These are phyloP conservation scores for Drosophila takahashii DNA, from an alignment of 1,140 invertebrate genomes.

Conservation along the genomic window DNA sequence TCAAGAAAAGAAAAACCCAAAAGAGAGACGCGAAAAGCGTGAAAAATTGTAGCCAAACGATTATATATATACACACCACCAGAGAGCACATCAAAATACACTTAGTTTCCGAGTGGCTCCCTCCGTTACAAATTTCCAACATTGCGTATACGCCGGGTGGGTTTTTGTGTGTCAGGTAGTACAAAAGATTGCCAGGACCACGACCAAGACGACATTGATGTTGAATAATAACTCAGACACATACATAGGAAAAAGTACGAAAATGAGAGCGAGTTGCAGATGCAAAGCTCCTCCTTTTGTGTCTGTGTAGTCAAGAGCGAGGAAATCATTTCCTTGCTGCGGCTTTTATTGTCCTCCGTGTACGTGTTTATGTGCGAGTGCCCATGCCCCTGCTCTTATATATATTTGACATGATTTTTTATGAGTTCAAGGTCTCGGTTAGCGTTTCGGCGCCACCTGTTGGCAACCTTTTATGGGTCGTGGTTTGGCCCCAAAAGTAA, in stretches of 20 bases:
- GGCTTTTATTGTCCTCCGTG: slow-evolving; percentile 66
- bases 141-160: slow-evolving; percentile 67
- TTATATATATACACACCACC: slow-evolving; percentile 8
- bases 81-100: slow-evolving; percentile 62
- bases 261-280: slow-evolving; percentile 1
- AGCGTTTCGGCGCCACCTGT: slow-evolving; percentile 68
- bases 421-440: slow-evolving; percentile 81
- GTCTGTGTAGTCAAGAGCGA: slow-evolving; percentile 59
- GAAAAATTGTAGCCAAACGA: slow-evolving; percentile 28
- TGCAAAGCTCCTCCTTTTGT: slow-evolving; percentile 21
- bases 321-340: slow-evolving; percentile 78
- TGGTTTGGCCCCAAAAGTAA: not conserved
- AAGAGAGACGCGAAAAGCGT: slow-evolving; percentile 17
- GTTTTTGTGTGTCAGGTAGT: slow-evolving; percentile 38
- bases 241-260: not conserved
- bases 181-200: slow-evolving; percentile 31
- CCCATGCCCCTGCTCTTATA: too few relatives aligned
- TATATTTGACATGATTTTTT: slow-evolving; percentile 79
- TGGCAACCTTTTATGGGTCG: slow-evolving; percentile 44
- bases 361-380: slow-evolving; percentile 42
- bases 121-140: not conserved
- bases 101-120: slow-evolving; percentile 35
- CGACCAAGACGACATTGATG: slow-evolving; percentile 73
- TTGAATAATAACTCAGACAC: slow-evolving; percentile 74
- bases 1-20: slow-evolving; percentile 17